A percentile compares a stretch with the other conserved stretches of the same genome.
Conservation (phyloP, 2,797 vertebrate genomes). For the Carcharodon carcharias region DNA sequence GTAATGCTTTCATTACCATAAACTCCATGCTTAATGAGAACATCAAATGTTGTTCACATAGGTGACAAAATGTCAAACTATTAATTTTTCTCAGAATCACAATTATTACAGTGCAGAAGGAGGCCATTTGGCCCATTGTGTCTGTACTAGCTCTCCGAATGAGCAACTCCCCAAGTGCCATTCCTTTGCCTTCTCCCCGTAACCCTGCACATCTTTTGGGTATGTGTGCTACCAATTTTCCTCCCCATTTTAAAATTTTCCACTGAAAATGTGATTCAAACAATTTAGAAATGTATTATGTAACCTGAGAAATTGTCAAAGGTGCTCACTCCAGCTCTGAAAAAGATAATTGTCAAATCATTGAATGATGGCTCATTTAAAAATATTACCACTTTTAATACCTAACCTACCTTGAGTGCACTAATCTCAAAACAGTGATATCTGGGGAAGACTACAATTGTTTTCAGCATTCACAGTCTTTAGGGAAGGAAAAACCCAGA, state of each 20-base stretch:
- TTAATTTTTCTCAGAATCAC: not conserved
- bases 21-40: not conserved
- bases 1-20: not conserved
- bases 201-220: not conserved
- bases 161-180: too few relatives aligned
- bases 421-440: not conserved
- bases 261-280: not conserved
- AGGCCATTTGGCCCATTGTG: too few relatives aligned
- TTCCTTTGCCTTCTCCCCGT: too few relatives aligned
- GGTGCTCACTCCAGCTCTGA: not conserved
- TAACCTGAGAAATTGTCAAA: not conserved
- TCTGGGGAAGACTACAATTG: not conserved
- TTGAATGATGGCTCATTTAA: not conserved
- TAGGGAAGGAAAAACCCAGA: not conserved
- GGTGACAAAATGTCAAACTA: not conserved
- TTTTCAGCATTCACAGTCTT: not conserved
- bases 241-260: not conserved
- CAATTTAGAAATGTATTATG: not conserved
- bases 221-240: not conserved
- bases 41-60: not conserved
- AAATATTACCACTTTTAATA: not conserved
- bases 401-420: not conserved
- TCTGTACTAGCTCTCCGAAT: too few relatives aligned
- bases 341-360: not conserved
- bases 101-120: too few relatives aligned